A percentile compares a stretch with the other conserved stretches of the same genome.
These are phyloP conservation scores for Morone saxatilis DNA, from an alignment of 2,113 vertebrate genomes.

Conservation along the genomic window DNA sequence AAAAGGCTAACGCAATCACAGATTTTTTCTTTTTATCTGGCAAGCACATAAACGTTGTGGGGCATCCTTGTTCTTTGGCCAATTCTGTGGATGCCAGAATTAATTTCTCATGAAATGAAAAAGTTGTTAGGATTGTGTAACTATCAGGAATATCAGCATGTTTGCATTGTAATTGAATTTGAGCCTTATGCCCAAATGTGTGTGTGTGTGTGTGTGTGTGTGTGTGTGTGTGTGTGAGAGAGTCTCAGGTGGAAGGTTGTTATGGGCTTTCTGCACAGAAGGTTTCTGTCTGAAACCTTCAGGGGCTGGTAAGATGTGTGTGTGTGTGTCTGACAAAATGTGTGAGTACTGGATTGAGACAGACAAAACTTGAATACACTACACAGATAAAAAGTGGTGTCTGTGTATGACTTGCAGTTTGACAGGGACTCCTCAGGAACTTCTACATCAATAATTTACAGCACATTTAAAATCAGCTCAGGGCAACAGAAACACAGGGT, in stretches of 20 bases:
- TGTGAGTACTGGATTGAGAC: not conserved
- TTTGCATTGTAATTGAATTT: not conserved
- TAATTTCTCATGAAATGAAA: too few relatives aligned
- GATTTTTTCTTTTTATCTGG: too few relatives aligned
- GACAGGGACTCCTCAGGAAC: conserved; percentile 22
- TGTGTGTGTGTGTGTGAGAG: not conserved
- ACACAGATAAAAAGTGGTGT: not conserved
- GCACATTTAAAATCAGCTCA: conserved; percentile 39
- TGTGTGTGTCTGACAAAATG: conserved; percentile 7
- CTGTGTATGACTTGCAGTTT: conserved; percentile 19
- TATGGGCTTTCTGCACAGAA: not conserved
- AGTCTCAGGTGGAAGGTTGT: not conserved
- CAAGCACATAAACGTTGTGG: too few relatives aligned
- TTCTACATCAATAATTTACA: conserved; percentile 50
- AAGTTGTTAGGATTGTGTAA: not conserved
- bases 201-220: too few relatives aligned
- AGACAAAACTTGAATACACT: not conserved
- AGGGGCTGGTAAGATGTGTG: not conserved
- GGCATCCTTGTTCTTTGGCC: too few relatives aligned
- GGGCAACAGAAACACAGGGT: conserved; percentile 17
- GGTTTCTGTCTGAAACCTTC: conserved; percentile 2
- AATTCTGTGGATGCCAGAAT: too few relatives aligned
- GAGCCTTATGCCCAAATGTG: not conserved
- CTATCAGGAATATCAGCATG: not conserved
- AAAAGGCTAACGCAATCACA: too few relatives aligned